A percentile compares a stretch with the other conserved stretches of the same genome.
Evolutionary conservation across 2,113 vertebrate genomes (phyloP).

Genomic region (Tylochromis polylepis): DNA sequence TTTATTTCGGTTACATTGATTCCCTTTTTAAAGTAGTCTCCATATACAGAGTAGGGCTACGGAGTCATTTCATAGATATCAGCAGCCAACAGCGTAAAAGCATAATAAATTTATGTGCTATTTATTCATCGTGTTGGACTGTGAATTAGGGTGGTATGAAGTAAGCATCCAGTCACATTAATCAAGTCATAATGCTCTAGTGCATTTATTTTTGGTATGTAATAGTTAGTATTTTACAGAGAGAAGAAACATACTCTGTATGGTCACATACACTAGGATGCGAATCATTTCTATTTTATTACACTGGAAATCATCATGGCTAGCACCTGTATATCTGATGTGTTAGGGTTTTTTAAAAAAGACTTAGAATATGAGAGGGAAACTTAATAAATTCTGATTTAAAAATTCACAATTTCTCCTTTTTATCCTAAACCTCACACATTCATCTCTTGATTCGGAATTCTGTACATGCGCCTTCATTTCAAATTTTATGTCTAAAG

Average conservation of each 20-base stretch:
- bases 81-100: neutral
- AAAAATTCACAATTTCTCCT: neutral
- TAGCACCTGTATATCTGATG: neutral
- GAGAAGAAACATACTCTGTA: neutral
- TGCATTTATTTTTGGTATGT: neutral
- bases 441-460: neutral
- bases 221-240: neutral
- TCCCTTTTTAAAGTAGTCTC: neutral
- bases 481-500: neutral
- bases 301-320: neutral
- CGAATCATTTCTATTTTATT: neutral
- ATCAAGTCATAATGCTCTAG: neutral
- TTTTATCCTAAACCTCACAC: neutral
- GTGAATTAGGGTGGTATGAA: neutral
- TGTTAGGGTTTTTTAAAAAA: neutral
- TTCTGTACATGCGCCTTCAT: neutral
- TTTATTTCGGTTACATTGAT: too few relatives aligned
- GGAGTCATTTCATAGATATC: neutral
- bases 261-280: neutral
- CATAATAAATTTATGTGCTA: neutral
- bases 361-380: neutral
- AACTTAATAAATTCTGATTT: neutral
- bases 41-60: neutral
- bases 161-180: neutral
- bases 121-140: neutral